These are phyloP conservation scores for Polypterus bichir DNA, from an alignment of 2,113 vertebrate genomes.

Conservation along the genomic window DNA sequence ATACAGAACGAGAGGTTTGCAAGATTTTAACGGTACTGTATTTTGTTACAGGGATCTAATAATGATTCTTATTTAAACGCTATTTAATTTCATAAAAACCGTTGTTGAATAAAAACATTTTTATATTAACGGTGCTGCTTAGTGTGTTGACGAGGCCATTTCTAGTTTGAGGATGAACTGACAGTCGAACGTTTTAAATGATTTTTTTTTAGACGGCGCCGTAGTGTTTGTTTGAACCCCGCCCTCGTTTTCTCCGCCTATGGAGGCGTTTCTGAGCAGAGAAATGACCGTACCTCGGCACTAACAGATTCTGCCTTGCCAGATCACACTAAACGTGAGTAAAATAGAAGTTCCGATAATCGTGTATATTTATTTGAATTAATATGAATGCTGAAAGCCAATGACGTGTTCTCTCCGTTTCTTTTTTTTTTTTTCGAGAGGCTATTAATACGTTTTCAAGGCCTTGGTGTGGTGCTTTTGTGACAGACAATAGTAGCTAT, in stretches of 20 bases:
- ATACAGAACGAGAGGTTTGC: no score
- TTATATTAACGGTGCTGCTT: no score
- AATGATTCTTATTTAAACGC: no score
- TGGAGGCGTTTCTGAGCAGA: slow-evolving; percentile 37
- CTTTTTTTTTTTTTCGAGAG: background rate
- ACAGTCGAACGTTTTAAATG: no score
- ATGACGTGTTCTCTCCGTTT: background rate
- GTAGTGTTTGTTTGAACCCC: slow-evolving; percentile 24
- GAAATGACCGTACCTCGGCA: slow-evolving; percentile 25
- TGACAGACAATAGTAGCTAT: slow-evolving; percentile 18
- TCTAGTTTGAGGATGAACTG: no score
- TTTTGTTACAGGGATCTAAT: no score
- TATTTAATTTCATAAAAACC: no score
- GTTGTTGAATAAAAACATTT: no score
- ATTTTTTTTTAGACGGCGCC: no score
- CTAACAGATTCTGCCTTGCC: slow-evolving; percentile 23
- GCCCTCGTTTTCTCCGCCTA: slow-evolving; percentile 41
- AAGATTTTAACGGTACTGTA: no score
- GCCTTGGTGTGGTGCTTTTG: slow-evolving; percentile 15
- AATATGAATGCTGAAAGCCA: background rate
- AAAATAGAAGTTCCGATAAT: background rate
- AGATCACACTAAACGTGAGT: slow-evolving; percentile 22
- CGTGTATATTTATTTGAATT: background rate
- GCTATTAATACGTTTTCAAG: slow-evolving; percentile 16
- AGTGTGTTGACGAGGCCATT: no score